Evolutionary conservation across 2,797 vertebrate species (phyloP).

Genomic region (Scolopax rusticola): DNA sequence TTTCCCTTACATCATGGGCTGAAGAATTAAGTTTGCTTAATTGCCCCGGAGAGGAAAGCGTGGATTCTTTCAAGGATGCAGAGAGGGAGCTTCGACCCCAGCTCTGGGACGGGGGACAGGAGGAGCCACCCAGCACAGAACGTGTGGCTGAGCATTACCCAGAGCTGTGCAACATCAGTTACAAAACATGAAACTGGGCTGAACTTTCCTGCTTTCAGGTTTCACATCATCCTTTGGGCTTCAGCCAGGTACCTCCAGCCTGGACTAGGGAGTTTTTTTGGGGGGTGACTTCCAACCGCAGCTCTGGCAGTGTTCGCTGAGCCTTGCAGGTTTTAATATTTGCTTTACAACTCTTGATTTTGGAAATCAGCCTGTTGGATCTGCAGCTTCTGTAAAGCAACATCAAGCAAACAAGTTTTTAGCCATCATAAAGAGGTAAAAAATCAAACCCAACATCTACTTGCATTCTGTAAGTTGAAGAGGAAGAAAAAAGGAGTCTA

Average conservation of each 20-base stretch:
- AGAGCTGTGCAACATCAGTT: conserved; percentile 14
- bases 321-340: background rate
- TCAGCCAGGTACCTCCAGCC: background rate
- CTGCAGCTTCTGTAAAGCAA: background rate
- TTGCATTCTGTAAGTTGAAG: background rate
- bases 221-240: background rate
- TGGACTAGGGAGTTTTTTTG: background rate
- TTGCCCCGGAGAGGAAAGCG: fast-evolving
- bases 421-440: background rate
- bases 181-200: conserved; percentile 59
- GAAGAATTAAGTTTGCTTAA: background rate
- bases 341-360: background rate
- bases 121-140: background rate
- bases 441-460: background rate
- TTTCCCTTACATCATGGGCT: background rate
- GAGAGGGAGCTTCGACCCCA: background rate
- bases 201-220: conserved; percentile 19
- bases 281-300: background rate
- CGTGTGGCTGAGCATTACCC: background rate
- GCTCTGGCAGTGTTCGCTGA: background rate
- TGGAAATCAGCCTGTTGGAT: background rate
- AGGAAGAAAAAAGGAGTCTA: background rate
- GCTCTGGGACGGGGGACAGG: background rate
- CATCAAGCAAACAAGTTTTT: background rate
- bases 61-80: background rate